Evolutionary conservation across 2,113 vertebrate genomes (phyloP), one percentile per base, ranked within the genome.

Genomic region (Oncorhynchus keta): DNA sequence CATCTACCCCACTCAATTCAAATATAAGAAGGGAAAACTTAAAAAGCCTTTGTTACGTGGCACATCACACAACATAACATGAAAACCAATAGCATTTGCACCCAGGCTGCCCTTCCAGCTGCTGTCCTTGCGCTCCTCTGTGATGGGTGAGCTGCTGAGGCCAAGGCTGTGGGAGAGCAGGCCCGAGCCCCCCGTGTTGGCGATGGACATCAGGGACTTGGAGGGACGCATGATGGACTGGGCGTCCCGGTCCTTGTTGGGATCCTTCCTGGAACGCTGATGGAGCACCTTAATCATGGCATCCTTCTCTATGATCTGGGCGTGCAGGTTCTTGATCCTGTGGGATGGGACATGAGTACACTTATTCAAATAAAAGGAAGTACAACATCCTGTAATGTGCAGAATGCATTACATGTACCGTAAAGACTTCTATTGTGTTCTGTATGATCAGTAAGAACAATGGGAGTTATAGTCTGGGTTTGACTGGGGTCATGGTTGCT

Each of bases 231-330:
- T 98, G 49, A 94, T 93, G 35, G 97, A 94, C 0, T 96, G 93
- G 35, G 93, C 93, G 5, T 99, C 98, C 16, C 51, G 51, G 0
- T 93, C 92, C 92, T 97, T 99, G 84, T 91, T 92, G 0, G 95
- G 94, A 35, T 99, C 98, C 82, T 99, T 99, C 62, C 96, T 94
- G 3, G 97, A 99, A 20, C 98, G 97, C 87, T 99, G 97, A 87
- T 99, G 98, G 59, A 99, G 95, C 2, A 99, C 98, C 86, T 99
- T 99, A 83, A 99, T 99, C 97, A 99, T 99, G 83, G 98, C 98
- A 0, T 99, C 98, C 83, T 99, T 99, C 88, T 99, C 98, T 45
- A 99, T 99, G 86, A 99, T 99, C 91, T 99, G 98, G 9, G 98
- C 98, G 0, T 99, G 98, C 4, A 99, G 95, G 39, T 95, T 99